Conservation (phyloP, 2,113 vertebrate genomes). For the Mionectes macconnelli region DNA sequence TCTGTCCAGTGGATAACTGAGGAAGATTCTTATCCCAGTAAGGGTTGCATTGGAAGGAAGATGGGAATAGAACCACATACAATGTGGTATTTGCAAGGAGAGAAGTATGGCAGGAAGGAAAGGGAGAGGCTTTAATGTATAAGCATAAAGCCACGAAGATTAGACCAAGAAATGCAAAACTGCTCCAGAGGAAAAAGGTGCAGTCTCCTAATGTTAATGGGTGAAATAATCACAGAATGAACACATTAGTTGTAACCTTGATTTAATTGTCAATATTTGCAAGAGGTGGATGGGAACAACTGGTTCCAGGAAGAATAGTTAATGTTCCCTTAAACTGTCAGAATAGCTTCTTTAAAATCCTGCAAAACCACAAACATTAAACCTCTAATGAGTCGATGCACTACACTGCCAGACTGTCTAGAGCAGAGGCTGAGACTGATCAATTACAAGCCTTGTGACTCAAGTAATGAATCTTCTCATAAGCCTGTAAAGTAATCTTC, state of each 20-base stretch:
- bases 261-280: background rate
- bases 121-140: background rate
- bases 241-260: background rate
- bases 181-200: background rate
- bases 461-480: constrained; percentile 22
- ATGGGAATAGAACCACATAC: background rate
- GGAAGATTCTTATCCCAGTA: background rate
- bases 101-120: constrained; percentile 36
- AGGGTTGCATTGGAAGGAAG: background rate
- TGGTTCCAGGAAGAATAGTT: background rate
- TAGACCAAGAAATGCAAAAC: background rate
- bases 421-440: constrained; percentile 32
- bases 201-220: background rate
- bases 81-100: background rate
- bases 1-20: background rate
- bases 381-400: background rate
- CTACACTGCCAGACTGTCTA: constrained; percentile 36
- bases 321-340: background rate
- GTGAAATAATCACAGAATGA: background rate
- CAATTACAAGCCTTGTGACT: constrained; percentile 39
- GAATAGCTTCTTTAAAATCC: background rate
- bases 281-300: background rate
- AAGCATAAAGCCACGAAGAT: background rate
- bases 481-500: constrained; percentile 30
- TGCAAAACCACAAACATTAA: constrained; percentile 39